Evolutionary conservation across 2,888 invertebrate genomes (phyloP).

Genomic region (Drosophila infuscata): DNA sequence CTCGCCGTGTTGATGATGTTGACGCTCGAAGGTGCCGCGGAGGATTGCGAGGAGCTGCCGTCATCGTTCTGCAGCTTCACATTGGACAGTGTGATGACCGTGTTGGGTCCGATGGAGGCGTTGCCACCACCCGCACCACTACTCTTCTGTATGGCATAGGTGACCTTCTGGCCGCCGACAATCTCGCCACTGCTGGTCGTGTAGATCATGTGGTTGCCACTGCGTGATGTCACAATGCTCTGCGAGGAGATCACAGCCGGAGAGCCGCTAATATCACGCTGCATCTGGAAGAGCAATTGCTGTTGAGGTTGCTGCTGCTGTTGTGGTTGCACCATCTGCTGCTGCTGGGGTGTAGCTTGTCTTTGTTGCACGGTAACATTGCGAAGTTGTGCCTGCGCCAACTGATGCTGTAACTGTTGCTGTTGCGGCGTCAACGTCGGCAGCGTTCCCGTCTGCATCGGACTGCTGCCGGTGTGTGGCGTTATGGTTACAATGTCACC

Average conservation of each 20-base stretch:
- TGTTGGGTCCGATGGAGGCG: slow-evolving; percentile 74
- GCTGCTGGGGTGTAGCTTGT: slow-evolving; percentile 64
- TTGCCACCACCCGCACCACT: slow-evolving; percentile 45
- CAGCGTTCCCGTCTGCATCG: slow-evolving; percentile 58
- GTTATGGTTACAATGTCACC: slow-evolving; percentile 69
- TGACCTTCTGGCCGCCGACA: slow-evolving; percentile 79
- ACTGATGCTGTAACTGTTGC: slow-evolving; percentile 74
- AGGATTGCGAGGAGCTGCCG: slow-evolving; percentile 27
- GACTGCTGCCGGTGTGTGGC: slow-evolving; percentile 64
- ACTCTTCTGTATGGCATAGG: slow-evolving; percentile 74
- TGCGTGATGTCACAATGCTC: slow-evolving; percentile 63
- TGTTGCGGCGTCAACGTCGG: slow-evolving; percentile 67
- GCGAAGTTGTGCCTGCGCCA: slow-evolving; percentile 77
- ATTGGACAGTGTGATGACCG: slow-evolving; percentile 82
- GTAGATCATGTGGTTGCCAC: slow-evolving; percentile 83
- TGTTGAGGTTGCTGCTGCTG: slow-evolving; percentile 70
- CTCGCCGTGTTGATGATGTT: slow-evolving; percentile 81
- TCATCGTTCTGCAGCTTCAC: slow-evolving; percentile 81
- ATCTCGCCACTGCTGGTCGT: slow-evolving; percentile 80
- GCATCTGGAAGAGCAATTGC: slow-evolving; percentile 79
- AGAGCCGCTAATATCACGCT: slow-evolving; percentile 72
- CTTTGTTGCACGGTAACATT: slow-evolving; percentile 78
- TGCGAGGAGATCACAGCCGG: slow-evolving; percentile 56
- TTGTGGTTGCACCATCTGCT: slow-evolving; percentile 57
- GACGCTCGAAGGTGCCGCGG: slow-evolving; percentile 63